These are phyloP conservation scores for Saturnia japonica DNA, from an alignment of 2,888 invertebrate species.

Conservation along the genomic window DNA sequence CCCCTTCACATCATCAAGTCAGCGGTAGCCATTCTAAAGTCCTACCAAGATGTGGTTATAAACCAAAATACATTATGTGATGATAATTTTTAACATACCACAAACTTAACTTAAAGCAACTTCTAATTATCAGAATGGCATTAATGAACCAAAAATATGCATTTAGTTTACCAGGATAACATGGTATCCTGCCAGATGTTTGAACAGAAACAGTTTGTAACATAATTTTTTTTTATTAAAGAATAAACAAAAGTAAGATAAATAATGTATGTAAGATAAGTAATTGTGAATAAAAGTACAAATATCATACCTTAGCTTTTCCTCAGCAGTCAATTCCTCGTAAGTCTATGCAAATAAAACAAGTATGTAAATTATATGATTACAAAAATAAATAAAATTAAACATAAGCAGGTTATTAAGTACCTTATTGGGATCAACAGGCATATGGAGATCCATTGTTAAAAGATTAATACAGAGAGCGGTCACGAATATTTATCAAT, in stretches of 20 bases:
- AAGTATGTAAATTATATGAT: slow-evolving; percentile 19
- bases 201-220: not conserved
- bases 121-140: not conserved
- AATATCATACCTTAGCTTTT: slow-evolving; percentile 85
- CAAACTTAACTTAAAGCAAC: not conserved
- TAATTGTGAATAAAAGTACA: slow-evolving; percentile 17
- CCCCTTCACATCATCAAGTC: too few relatives aligned
- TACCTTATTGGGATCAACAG: slow-evolving; percentile 77
- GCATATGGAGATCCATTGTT: slow-evolving; percentile 74
- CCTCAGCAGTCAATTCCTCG: slow-evolving; percentile 88
- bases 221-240: not conserved
- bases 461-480: slow-evolving; percentile 4
- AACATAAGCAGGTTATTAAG: slow-evolving; percentile 14
- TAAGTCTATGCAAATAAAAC: slow-evolving; percentile 82
- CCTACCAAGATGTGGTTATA: too few relatives aligned
- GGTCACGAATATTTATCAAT: slow-evolving; percentile 19
- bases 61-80: too few relatives aligned
- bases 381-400: slow-evolving; percentile 27
- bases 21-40: too few relatives aligned
- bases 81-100: too few relatives aligned
- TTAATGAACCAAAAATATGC: not conserved
- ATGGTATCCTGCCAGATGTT: not conserved
- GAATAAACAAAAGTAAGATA: not conserved
- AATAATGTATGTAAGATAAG: not conserved
- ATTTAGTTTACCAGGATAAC: not conserved